Evolutionary conservation across 2,113 vertebrate species (phyloP).

Genomic region (Ptychochromis oligacanthus): DNA sequence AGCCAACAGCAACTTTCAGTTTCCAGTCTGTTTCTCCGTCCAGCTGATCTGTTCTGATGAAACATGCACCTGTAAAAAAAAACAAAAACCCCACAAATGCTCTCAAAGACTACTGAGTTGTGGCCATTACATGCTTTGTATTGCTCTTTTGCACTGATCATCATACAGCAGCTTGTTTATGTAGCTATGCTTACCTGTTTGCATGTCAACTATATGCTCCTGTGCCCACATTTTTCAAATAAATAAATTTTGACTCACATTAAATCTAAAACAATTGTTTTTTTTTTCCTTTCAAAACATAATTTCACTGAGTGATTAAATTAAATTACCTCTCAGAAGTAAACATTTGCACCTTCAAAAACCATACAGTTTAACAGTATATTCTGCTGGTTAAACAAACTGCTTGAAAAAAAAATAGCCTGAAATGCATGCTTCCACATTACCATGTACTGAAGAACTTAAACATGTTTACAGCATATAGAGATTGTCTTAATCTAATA

Average conservation of each 20-base stretch:
- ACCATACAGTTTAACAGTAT: neutral
- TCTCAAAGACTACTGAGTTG: neutral
- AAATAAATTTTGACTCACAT: accelerated
- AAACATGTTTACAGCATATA: neutral
- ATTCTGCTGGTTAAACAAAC: neutral
- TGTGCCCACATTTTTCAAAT: neutral
- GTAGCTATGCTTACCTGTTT: neutral
- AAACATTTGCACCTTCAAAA: neutral
- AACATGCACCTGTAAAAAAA: slow-evolving; percentile 86
- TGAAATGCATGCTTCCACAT: neutral
- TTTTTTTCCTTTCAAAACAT: neutral
- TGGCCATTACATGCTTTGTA: neutral
- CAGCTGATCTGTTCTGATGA: slow-evolving; percentile 96
- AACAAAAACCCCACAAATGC: neutral
- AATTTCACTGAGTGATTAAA: neutral
- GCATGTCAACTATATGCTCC: neutral
- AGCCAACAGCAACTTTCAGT: slow-evolving; percentile 92
- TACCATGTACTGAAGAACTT: neutral
- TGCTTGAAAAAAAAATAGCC: neutral
- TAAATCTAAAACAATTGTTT: accelerated
- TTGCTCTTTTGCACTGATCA: neutral
- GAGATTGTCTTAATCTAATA: neutral
- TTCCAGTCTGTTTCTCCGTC: slow-evolving; percentile 99
- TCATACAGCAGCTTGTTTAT: neutral
- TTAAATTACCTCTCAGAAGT: neutral